Base-by-base conservation (phyloP, 1,140 invertebrate genomes). In the Diuraphis noxia region DNA sequence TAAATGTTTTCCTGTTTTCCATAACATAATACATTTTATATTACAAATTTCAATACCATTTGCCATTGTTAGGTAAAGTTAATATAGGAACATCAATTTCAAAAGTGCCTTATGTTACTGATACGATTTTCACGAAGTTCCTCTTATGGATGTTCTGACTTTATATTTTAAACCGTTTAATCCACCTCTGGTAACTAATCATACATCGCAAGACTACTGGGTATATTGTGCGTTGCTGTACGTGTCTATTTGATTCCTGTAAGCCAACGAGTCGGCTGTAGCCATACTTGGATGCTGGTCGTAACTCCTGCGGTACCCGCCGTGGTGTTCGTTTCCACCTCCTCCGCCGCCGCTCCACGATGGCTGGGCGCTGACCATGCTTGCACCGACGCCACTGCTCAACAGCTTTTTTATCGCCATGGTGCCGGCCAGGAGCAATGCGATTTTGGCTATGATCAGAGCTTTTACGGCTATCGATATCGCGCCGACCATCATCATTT, bases 391-490 rank as follows among this genome's bases (percentile, higher is more conserved):
- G 19, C 52, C 38, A 23, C 88, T n/a, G n/a, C 43, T 23, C 13
- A 86, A 49, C 25, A 90, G 91, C 63, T 85, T 87, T 81, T 85
- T 79, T 25, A 85, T 25, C 6, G 86, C 88, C 25, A 92, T n/a
- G 17, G 56, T 36, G 6, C 34, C 46, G 30, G 85, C 91, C 41
- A 82, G 21, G 13, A 91, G 0, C 46, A 88, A 13, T 38, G 77
- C 41, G 9, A 86, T 38, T n/a, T 82, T 81, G 25, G 43, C 49
- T 23, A 81, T 34, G 6, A 77, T n/a, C 52, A 92, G 79, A 2
- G 79, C 85, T 49, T 92, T 46, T 38, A 84, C 0, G 25, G 86
- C 49, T 40, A 49, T 43, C 46, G 77, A 23, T n/a, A 72, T n/a
- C 36, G 56, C 88, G 3, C 77, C 30, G 6, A 30, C 34, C 63